Conservation (phyloP, 2,797 vertebrate genomes). For the Rhinoraja longicauda region DNA sequence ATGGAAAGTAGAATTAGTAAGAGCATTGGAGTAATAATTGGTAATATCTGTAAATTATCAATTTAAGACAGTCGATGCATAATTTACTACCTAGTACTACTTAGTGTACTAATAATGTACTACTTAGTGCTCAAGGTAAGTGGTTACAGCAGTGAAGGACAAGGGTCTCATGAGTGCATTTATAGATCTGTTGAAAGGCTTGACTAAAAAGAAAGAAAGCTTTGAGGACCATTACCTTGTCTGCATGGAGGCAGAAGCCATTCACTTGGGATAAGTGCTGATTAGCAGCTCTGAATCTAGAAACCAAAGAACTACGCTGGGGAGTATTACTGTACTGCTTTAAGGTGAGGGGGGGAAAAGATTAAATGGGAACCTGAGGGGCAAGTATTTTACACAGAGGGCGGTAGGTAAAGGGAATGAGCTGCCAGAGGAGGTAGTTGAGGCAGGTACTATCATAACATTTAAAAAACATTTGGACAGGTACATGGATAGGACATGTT, state of each 20-base stretch:
- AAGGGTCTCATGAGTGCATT: too few relatives aligned
- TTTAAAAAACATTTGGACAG: too few relatives aligned
- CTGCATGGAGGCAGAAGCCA: neutral
- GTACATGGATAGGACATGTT: too few relatives aligned
- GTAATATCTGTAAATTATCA: neutral
- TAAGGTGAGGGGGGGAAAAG: too few relatives aligned
- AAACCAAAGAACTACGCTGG: neutral
- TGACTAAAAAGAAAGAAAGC: neutral
- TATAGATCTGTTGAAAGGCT: neutral
- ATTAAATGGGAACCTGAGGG: too few relatives aligned
- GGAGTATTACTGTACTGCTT: neutral
- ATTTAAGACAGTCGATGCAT: neutral
- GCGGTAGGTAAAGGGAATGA: too few relatives aligned
- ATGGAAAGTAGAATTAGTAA: neutral
- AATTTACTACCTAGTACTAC: neutral
- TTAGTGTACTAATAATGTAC: too few relatives aligned
- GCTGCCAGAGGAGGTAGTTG: too few relatives aligned
- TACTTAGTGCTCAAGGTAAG: neutral
- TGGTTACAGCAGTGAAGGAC: neutral
- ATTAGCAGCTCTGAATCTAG: neutral
- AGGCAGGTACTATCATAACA: too few relatives aligned
- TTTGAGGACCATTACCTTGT: neutral
- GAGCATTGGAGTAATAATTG: neutral
- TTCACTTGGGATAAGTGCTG: neutral
- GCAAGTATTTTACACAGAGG: too few relatives aligned